Base-by-base conservation (phyloP, 2,888 invertebrate species). In the Stenurella melanura region DNA sequence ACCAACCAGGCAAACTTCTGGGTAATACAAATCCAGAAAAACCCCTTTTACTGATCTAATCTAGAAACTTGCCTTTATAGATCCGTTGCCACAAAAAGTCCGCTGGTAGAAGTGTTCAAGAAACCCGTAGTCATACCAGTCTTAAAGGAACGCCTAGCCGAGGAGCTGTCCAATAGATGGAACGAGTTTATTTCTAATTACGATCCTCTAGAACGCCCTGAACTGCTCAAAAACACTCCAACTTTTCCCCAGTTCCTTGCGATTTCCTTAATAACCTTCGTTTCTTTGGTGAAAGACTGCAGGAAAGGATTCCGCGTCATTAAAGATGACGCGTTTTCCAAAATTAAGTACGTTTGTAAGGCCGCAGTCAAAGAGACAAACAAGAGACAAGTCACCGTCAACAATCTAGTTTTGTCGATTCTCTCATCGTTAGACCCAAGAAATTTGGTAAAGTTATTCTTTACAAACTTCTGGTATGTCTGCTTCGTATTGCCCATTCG, bases 141-240 rank as follows among this genome's bases (percentile, higher is more conserved):
- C 74, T 89, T 96, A 11, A 93, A 93, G 87, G 92, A 93, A 56
- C 94, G 94, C 80, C 82, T 96, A 15, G 91, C 92, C 57, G 93
- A 94, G 82, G 93, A 93, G 76, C 88, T 95, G 42, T 92, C 94
- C 18, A 95, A 95, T 82, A 91, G 92, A 19, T 96, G 96, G 96
- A 96, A 96, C 85, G 95, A 95, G 84, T 95, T 96, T 82, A 92
- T 95, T 7, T 94, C 93, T 26, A 93, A 94, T 84, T 94, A 95
- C 80, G 96, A 96, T 87, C 95, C 96, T 0, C 89, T 94, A 6
- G 95, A 96, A 86, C 93, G 94, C 74, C 94, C 95, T 0, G 91
- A 93, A 76, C 91, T 93, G 0, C 86, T 93, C 17, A 94, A 94
- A 84, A 91, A 91, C 7, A 87, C 91, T 19, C 93, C 93, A 0